These are phyloP conservation scores for Trissolcus basalis DNA, from an alignment of 1,140 invertebrate genomes.

Conservation along the genomic window DNA sequence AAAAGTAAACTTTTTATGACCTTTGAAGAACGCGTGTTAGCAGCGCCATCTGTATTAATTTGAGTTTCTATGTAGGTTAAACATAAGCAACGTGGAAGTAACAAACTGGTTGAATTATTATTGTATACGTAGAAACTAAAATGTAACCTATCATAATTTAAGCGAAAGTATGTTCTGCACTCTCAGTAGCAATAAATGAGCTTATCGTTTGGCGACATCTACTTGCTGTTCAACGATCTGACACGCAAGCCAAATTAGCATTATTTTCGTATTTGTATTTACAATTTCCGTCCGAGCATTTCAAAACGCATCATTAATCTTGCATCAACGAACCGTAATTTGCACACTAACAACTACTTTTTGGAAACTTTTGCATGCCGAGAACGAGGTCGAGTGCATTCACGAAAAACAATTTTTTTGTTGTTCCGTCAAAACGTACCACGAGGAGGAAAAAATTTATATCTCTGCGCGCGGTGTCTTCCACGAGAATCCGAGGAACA, in stretches of 20 bases:
- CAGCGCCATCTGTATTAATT: too few relatives aligned
- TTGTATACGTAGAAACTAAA: conserved; percentile 6
- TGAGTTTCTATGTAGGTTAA: too few relatives aligned
- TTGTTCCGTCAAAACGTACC: too few relatives aligned
- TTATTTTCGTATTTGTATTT: conserved; percentile 47
- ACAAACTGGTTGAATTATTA: background rate
- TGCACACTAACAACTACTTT: conserved; percentile 26
- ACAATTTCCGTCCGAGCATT: conserved; percentile 40
- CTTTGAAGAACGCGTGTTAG: too few relatives aligned
- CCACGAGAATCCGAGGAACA: background rate
- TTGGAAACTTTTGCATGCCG: conserved; percentile 28
- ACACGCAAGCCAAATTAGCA: conserved; percentile 34
- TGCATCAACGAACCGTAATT: conserved; percentile 37
- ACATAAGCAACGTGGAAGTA: too few relatives aligned
- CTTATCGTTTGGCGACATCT: conserved; percentile 15
- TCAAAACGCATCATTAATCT: conserved; percentile 48
- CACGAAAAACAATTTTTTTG: conserved; percentile 1
- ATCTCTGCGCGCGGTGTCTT: too few relatives aligned
- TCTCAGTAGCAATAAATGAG: conserved; percentile 22
- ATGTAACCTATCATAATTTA: conserved; percentile 7
- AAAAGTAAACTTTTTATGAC: too few relatives aligned
- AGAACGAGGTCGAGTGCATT: conserved; percentile 9
- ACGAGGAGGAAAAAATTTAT: too few relatives aligned
- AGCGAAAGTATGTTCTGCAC: conserved; percentile 17
- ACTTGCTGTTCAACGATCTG: conserved; percentile 14